phyloP scores from a whole-genome alignment of 2,113 vertebrate species.

The Microcebus griseorufus region DNA sequence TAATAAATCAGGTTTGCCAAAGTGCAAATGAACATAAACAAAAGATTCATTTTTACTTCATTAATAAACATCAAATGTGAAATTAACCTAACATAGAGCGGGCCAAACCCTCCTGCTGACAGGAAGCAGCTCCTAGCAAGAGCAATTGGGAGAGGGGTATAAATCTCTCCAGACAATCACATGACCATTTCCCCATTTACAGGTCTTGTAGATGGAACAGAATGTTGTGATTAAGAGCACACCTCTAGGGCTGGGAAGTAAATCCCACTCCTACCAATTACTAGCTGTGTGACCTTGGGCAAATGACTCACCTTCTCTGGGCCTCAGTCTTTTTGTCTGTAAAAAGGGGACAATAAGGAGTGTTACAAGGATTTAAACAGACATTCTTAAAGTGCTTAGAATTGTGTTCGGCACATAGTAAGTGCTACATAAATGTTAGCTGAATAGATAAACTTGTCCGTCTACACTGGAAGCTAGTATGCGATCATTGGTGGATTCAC shows the following conservation, averaged over 20 bases:
- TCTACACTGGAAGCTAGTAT: neutral
- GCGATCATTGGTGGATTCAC: neutral
- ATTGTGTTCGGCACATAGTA: neutral
- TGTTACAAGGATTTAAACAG: neutral
- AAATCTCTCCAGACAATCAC: neutral
- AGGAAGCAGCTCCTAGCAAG: neutral
- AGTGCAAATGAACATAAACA: slow-evolving; percentile 51
- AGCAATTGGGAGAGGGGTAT: neutral
- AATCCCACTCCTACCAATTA: neutral
- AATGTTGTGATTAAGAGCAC: neutral
- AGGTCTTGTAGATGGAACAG: neutral
- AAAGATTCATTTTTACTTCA: slow-evolving; percentile 52
- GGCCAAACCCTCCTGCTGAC: neutral
- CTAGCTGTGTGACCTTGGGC: neutral
- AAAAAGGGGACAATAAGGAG: neutral
- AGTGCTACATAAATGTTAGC: neutral
- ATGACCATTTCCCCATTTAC: neutral
- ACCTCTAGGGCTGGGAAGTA: neutral
- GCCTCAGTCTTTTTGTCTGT: neutral
- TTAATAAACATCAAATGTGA: slow-evolving; percentile 46
- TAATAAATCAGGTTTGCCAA: slow-evolving; percentile 61
- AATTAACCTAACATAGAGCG: neutral
- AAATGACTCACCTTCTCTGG: neutral
- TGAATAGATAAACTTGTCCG: neutral
- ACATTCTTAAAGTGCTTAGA: neutral